Evolutionary conservation across 2,113 vertebrate genomes (phyloP).

Genomic region (Myxocyprinus asiaticus): DNA sequence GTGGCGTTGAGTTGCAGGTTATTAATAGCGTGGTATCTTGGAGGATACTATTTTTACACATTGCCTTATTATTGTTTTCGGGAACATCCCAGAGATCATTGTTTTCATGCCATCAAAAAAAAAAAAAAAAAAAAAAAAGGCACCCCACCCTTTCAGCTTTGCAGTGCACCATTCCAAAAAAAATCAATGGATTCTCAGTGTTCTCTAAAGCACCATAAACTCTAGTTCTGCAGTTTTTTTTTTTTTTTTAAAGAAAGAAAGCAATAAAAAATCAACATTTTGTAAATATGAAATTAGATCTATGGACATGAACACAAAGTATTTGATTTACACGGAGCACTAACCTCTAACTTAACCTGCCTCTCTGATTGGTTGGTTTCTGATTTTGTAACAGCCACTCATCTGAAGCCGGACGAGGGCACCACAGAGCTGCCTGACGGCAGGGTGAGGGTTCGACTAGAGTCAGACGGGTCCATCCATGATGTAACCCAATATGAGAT

Average conservation of each 20-base stretch:
- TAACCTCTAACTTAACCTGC: background rate
- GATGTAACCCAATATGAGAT: constrained; percentile 82
- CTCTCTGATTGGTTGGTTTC: background rate
- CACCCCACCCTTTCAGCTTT: too few species aligned
- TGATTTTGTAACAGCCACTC: constrained; percentile 76
- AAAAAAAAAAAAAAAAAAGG: too few species aligned
- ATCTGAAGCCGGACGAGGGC: constrained; percentile 92
- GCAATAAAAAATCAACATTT: too few species aligned
- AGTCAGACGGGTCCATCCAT: constrained; percentile 68
- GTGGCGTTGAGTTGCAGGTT: constrained; percentile 1
- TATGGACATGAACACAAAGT: too few species aligned
- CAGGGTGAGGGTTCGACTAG: constrained; percentile 79
- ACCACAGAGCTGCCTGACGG: constrained; percentile 84
- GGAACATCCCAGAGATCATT: background rate
- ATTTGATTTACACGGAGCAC: background rate
- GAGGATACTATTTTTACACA: constrained; percentile 6
- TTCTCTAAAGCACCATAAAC: too few species aligned
- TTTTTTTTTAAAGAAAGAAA: too few species aligned
- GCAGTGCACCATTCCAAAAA: too few species aligned
- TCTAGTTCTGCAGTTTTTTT: too few species aligned
- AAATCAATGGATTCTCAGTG: too few species aligned
- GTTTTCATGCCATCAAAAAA: background rate
- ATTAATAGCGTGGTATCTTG: background rate
- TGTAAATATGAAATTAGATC: too few species aligned
- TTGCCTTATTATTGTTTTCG: background rate